phyloP scores from a whole-genome alignment of 2,113 vertebrate species.

The Axis porcinus region DNA sequence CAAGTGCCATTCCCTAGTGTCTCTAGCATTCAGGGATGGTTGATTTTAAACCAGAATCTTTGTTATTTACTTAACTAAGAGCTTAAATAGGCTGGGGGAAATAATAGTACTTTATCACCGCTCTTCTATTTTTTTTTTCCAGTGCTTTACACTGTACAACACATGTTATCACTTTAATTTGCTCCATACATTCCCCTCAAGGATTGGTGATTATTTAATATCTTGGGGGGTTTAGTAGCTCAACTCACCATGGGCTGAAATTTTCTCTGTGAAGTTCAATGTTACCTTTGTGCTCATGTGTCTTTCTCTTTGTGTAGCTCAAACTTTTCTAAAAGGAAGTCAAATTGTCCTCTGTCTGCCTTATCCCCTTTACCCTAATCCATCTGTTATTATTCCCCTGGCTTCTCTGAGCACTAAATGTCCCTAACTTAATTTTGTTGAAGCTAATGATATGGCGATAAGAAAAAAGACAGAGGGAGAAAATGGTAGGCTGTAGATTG shows the following conservation, averaged over 20 bases:
- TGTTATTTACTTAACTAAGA: conserved; percentile 41
- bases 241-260: background rate
- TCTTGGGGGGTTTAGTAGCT: background rate
- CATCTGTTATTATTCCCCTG: conserved; percentile 54
- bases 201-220: conserved; percentile 28
- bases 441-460: conserved; percentile 54
- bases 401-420: conserved; percentile 54
- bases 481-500: conserved; percentile 44
- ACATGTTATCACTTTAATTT: background rate
- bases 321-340: conserved; percentile 56
- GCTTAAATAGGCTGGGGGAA: background rate
- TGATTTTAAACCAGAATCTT: background rate
- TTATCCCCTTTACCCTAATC: conserved; percentile 59
- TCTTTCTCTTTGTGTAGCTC: conserved; percentile 20
- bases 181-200: background rate
- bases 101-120: background rate
- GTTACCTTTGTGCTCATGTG: background rate
- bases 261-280: conserved; percentile 11
- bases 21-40: background rate
- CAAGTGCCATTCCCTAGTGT: background rate
- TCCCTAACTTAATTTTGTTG: conserved; percentile 66
- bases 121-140: background rate
- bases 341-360: conserved; percentile 46
- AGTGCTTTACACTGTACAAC: background rate
- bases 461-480: conserved; percentile 41